Percentiles rank a stretch among this genome's conserved stretches.
Conservation (phyloP, 2,797 vertebrate species). For the Macropodus opercularis region DNA sequence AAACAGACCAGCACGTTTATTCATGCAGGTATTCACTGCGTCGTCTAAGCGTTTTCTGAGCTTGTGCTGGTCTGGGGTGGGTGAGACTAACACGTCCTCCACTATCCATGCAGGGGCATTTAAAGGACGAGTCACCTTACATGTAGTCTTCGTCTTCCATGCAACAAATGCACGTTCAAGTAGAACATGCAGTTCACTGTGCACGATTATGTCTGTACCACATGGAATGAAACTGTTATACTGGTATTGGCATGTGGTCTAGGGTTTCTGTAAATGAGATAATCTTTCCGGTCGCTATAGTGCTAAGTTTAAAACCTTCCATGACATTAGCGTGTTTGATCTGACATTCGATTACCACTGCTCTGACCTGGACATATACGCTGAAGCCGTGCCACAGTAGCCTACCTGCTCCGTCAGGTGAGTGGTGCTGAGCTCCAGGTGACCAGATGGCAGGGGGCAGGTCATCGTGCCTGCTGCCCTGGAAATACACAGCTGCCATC, state of each 20-base stretch:
- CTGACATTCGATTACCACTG: slow-evolving; percentile 5
- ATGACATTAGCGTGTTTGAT: slow-evolving; percentile 15
- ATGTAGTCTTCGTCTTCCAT: too few species aligned
- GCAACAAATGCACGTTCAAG: neutral
- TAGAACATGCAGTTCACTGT: too few species aligned
- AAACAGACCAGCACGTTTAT: neutral
- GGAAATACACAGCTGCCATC: slow-evolving; percentile 41
- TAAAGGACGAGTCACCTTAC: neutral
- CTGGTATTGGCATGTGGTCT: too few species aligned
- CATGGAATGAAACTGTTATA: neutral
- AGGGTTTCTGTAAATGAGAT: neutral
- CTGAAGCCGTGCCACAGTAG: neutral
- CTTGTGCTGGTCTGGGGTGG: neutral
- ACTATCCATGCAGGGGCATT: neutral
- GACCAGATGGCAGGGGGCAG: slow-evolving; percentile 79
- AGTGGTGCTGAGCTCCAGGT: slow-evolving; percentile 71
- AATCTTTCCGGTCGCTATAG: neutral
- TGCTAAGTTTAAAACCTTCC: neutral
- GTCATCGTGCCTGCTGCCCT: slow-evolving; percentile 61
- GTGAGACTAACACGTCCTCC: neutral
- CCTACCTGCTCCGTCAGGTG: slow-evolving; percentile 76
- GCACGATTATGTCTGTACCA: neutral
- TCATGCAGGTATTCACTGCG: neutral
- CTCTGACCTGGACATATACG: neutral
- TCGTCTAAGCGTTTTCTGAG: too few species aligned